Conservation (phyloP, 53 echinoderm and acorn worm species). For the Temnopleurus reevesii region DNA sequence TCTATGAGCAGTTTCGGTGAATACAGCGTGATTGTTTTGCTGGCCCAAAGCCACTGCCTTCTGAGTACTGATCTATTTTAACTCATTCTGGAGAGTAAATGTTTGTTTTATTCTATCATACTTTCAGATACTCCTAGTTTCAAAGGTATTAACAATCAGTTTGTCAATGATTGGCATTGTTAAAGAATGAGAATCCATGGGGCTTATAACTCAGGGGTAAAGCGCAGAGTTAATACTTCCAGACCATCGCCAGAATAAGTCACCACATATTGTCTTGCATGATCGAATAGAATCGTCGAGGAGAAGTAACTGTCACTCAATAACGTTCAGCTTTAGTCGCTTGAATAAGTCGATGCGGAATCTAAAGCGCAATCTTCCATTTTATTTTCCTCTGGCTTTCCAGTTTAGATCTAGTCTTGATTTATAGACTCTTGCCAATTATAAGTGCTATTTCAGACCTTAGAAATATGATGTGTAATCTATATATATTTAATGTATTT, state of each 20-base stretch:
- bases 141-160: too few relatives aligned
- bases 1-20: too few relatives aligned
- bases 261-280: not conserved
- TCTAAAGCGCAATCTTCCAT: not conserved
- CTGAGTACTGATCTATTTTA: too few relatives aligned
- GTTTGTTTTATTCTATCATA: too few relatives aligned
- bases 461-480: not conserved
- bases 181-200: too few relatives aligned
- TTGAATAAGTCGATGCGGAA: not conserved
- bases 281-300: not conserved
- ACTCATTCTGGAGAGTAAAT: too few relatives aligned
- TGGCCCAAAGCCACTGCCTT: too few relatives aligned
- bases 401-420: not conserved
- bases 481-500: not conserved
- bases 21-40: too few relatives aligned
- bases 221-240: not conserved
- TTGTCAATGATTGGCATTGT: too few relatives aligned
- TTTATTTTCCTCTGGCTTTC: not conserved
- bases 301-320: slow-evolving; percentile 21
- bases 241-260: not conserved
- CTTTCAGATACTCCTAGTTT: too few relatives aligned
- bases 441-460: too few relatives aligned
- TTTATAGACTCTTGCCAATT: too few relatives aligned
- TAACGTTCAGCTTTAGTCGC: not conserved
- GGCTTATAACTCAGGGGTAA: not conserved